Evolutionary conservation across 2,113 vertebrate species (phyloP).

Genomic region (Clarias batrachus): DNA sequence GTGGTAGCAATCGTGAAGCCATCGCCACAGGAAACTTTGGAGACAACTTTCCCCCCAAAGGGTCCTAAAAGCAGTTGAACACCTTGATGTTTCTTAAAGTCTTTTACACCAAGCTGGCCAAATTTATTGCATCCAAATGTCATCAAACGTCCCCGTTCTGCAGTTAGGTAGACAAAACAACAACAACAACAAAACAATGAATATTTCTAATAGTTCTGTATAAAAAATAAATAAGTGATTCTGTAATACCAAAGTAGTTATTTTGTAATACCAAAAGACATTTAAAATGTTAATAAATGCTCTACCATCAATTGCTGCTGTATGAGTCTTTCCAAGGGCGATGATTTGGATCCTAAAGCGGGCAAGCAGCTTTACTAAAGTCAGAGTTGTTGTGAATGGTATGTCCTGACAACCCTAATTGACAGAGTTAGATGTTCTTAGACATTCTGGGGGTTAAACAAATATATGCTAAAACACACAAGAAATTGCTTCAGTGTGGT

Average conservation of each 20-base stretch:
- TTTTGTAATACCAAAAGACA: not conserved
- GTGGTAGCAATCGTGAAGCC: conserved; percentile 96
- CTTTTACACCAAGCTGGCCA: conserved; percentile 92
- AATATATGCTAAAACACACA: not conserved
- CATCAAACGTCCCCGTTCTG: conserved; percentile 88
- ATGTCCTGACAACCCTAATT: conserved; percentile 84
- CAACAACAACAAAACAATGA: no score
- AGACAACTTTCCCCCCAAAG: conserved; percentile 90
- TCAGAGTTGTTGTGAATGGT: conserved; percentile 88
- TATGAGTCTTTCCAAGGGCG: conserved; percentile 91
- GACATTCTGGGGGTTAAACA: not conserved
- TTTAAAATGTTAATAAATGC: not conserved
- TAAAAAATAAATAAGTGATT: not conserved
- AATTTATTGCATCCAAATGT: conserved; percentile 97
- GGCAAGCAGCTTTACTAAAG: conserved; percentile 89
- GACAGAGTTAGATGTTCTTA: not conserved
- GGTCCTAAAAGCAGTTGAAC: conserved; percentile 90
- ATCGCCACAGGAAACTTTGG: conserved; percentile 93
- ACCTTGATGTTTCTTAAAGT: conserved; percentile 91
- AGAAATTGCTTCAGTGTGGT: not conserved
- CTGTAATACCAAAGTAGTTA: no score
- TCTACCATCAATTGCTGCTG: conserved; percentile 92
- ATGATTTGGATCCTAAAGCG: conserved; percentile 88
- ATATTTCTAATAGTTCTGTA: not conserved
- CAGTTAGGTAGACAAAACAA: conserved; percentile 48